phyloP scores from a whole-genome alignment of 2,113 vertebrate species.

The Crotalus viridis region DNA sequence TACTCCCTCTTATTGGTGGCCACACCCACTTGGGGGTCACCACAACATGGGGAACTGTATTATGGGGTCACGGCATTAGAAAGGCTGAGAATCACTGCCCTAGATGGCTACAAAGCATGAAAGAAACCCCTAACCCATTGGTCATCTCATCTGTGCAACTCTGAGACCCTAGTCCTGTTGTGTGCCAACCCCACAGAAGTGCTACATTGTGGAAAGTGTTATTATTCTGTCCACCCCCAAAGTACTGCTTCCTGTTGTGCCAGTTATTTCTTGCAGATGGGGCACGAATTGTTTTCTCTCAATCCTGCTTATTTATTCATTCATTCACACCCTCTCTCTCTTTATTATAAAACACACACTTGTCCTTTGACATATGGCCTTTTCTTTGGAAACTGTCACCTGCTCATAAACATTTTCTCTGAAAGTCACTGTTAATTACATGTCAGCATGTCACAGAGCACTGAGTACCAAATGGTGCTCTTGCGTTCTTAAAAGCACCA shows the following conservation, averaged over 20 bases:
- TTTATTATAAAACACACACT: not conserved
- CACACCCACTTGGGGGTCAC: no score
- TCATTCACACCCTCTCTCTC: not conserved
- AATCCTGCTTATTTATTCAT: not conserved
- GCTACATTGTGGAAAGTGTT: not conserved
- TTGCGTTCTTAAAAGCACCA: not conserved
- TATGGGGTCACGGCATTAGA: no score
- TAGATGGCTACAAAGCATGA: not conserved
- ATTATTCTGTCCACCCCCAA: not conserved
- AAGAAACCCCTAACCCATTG: not conserved
- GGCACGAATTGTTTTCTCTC: not conserved
- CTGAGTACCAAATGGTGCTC: not conserved
- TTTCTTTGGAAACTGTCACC: not conserved
- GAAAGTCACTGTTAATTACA: slow-evolving; percentile 5
- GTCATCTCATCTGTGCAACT: not conserved
- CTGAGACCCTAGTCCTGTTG: not conserved
- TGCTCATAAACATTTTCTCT: not conserved
- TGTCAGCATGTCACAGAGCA: slow-evolving; percentile 9
- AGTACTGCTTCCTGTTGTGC: not conserved
- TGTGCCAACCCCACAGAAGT: not conserved
- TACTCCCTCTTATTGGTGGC: no score
- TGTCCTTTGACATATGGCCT: not conserved
- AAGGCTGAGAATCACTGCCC: no score
- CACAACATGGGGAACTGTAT: no score
- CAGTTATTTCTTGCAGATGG: not conserved